Evolutionary conservation across 2,888 invertebrate species (phyloP).

Genomic region (Agrenia bidenticulata): DNA sequence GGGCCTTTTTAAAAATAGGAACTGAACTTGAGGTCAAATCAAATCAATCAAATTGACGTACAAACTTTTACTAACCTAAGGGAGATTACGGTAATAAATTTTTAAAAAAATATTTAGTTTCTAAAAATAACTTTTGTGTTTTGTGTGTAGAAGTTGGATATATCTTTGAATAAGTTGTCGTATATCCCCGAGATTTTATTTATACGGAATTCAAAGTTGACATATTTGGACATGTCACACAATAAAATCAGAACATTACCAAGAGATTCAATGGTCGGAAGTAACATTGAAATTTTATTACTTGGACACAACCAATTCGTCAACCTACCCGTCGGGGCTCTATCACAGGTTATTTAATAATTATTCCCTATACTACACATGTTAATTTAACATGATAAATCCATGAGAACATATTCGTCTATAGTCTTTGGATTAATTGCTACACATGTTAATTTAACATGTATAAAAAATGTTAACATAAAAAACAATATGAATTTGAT

Average conservation of each 20-base stretch:
- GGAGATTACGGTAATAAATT: slow-evolving; percentile 50
- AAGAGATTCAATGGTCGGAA: slow-evolving; percentile 53
- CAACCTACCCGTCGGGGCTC: slow-evolving; percentile 50
- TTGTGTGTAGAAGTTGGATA: slow-evolving; percentile 47
- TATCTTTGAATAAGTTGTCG: slow-evolving; percentile 54
- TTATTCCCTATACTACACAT: neutral
- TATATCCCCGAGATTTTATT: slow-evolving; percentile 54
- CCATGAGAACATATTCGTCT: neutral
- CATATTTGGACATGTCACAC: slow-evolving; percentile 53
- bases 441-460: slow-evolving; percentile 7
- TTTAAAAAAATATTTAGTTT: no score
- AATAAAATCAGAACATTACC: slow-evolving; percentile 54
- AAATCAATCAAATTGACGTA: slow-evolving; percentile 47
- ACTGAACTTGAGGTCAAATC: slow-evolving; percentile 44
- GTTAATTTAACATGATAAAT: neutral
- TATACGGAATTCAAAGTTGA: slow-evolving; percentile 52
- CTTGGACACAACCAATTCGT: slow-evolving; percentile 54
- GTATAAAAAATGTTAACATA: no score
- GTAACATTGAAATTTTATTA: slow-evolving; percentile 53
- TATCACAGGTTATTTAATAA: slow-evolving; percentile 44
- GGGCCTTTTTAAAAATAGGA: slow-evolving; percentile 39
- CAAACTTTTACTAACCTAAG: slow-evolving; percentile 49
- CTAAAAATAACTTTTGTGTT: slow-evolving; percentile 3
- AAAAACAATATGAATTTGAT: neutral
- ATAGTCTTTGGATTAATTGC: neutral